These are phyloP conservation scores for Hyalella azteca DNA, from an alignment of 2,888 invertebrate species.

Conservation along the genomic window DNA sequence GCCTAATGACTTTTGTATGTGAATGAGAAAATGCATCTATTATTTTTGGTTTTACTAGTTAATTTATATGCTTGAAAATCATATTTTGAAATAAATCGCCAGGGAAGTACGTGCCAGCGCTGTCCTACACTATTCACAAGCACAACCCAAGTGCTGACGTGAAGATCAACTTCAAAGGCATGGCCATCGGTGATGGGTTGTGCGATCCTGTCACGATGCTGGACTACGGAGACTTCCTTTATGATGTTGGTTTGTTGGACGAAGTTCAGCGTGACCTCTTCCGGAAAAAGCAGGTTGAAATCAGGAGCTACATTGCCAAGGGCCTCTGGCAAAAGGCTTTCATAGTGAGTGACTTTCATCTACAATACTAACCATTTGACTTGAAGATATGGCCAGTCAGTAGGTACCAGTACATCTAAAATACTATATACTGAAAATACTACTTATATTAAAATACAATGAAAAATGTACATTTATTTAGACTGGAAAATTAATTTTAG, in stretches of 20 bases:
- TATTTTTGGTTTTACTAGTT: too few relatives aligned
- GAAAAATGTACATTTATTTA: too few relatives aligned
- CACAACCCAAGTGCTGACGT: constrained; percentile 69
- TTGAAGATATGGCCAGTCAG: too few relatives aligned
- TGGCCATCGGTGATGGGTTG: constrained; percentile 61
- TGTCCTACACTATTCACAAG: constrained; percentile 74
- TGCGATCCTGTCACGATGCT: constrained; percentile 61
- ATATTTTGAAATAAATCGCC: too few relatives aligned
- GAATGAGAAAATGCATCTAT: too few relatives aligned
- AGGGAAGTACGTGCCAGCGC: constrained; percentile 78
- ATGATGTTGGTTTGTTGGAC: constrained; percentile 61
- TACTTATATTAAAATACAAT: too few relatives aligned
- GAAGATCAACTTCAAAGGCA: constrained; percentile 71
- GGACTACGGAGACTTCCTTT: constrained; percentile 64
- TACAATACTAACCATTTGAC: too few relatives aligned
- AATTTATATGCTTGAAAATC: too few relatives aligned
- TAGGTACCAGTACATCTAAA: too few relatives aligned
- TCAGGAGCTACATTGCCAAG: constrained; percentile 48
- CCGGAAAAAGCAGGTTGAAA: constrained; percentile 57
- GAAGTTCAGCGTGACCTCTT: constrained; percentile 59
- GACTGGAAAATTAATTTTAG: too few relatives aligned
- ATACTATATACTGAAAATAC: too few relatives aligned
- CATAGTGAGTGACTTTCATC: constrained; percentile 32
- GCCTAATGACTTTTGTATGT: too few relatives aligned
- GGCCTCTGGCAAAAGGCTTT: constrained; percentile 39